Evolutionary conservation across 2,888 invertebrate species (phyloP).

Genomic region (Diabrotica balteata): DNA sequence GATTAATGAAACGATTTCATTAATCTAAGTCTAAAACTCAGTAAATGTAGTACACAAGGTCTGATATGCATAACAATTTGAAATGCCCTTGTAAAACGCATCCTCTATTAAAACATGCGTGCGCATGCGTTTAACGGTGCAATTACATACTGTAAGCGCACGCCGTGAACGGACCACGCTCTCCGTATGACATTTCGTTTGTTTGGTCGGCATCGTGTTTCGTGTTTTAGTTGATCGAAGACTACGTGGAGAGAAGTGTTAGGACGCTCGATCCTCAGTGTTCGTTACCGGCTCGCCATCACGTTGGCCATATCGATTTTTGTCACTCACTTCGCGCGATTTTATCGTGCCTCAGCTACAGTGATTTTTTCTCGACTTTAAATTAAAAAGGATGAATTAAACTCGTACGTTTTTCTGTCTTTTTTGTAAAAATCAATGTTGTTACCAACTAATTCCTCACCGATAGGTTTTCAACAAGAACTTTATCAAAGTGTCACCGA

Average conservation of each 20-base stretch:
- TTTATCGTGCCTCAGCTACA: neutral
- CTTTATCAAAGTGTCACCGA: slow-evolving; percentile 53
- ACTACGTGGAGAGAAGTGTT: neutral
- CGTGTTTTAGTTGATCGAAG: slow-evolving; percentile 5
- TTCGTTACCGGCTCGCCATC: neutral
- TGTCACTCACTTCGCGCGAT: neutral
- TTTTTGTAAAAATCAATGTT: slow-evolving; percentile 45
- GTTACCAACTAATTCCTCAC: slow-evolving; percentile 53
- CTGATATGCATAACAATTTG: no score
- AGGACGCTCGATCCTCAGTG: neutral
- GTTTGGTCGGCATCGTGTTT: neutral
- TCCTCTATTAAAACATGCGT: neutral
- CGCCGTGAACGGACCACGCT: slow-evolving; percentile 2
- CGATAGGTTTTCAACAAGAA: slow-evolving; percentile 54
- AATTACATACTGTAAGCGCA: slow-evolving; percentile 8
- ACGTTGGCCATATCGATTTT: slow-evolving; percentile 5
- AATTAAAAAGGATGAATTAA: slow-evolving; percentile 1
- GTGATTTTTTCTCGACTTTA: neutral
- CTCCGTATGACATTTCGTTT: slow-evolving; percentile 5
- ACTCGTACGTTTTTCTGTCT: neutral
- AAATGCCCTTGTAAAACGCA: neutral
- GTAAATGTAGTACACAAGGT: no score
- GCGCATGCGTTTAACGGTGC: slow-evolving; percentile 6
- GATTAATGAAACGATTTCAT: no score
- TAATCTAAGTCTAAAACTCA: no score